A percentile compares a stretch with the other conserved stretches of the same genome.
Evolutionary conservation across 1,140 invertebrate genomes (phyloP).

Genomic region (Drosophila melanica): DNA sequence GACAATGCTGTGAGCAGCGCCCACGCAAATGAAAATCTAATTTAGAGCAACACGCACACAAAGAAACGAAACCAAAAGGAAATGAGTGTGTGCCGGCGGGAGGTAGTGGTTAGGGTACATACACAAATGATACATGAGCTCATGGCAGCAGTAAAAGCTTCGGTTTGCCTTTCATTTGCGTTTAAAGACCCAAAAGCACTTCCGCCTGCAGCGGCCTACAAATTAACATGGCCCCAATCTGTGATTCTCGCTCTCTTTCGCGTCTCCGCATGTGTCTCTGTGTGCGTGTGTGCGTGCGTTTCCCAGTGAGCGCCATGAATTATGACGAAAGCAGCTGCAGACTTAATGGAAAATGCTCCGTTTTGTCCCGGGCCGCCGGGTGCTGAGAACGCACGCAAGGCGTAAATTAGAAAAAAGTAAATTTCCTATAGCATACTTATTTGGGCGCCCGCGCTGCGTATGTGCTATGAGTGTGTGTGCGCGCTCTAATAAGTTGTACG

Average conservation of each 20-base stretch:
- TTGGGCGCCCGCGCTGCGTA: slow-evolving; percentile 17
- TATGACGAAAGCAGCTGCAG: slow-evolving; percentile 79
- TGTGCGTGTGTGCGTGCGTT: slow-evolving; percentile 9
- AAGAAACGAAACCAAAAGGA: neutral
- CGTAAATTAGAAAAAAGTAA: slow-evolving; percentile 72
- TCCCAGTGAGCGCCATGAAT: slow-evolving; percentile 54
- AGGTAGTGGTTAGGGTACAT: neutral
- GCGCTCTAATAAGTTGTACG: slow-evolving; percentile 41
- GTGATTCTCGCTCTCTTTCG: slow-evolving; percentile 42
- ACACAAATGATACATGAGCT: slow-evolving; percentile 74
- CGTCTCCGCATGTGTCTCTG: slow-evolving; percentile 4
- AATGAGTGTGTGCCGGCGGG: neutral
- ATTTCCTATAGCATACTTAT: slow-evolving; percentile 25
- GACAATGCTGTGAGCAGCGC: slow-evolving; percentile 21
- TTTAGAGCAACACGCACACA: slow-evolving; percentile 66
- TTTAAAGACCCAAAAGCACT: slow-evolving; percentile 79
- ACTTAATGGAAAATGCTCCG: slow-evolving; percentile 76
- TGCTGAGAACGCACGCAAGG: slow-evolving; percentile 55
- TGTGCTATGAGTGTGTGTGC: slow-evolving; percentile 2
- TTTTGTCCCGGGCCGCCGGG: slow-evolving; percentile 21
- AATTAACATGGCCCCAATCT: slow-evolving; percentile 74
- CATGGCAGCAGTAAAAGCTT: slow-evolving; percentile 74
- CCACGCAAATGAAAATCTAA: slow-evolving; percentile 78
- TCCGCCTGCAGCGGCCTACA: slow-evolving; percentile 76
- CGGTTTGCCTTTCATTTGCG: slow-evolving; percentile 75